Evolutionary conservation across 2,888 invertebrate genomes (phyloP), one percentile per base, ranked within the genome.

Genomic region (Morpho helenor): DNA sequence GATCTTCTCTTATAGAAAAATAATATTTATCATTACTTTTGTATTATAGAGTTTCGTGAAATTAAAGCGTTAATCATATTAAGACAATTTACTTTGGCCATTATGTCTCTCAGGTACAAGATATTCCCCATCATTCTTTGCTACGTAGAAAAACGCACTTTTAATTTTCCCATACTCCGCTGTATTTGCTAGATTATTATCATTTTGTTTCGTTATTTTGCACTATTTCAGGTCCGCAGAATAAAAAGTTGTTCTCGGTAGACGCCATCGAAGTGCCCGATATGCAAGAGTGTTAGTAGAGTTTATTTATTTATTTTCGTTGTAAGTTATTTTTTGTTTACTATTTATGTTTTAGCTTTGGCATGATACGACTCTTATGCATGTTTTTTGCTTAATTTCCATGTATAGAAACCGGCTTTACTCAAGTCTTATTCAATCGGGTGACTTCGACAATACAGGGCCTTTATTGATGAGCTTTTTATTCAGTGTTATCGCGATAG

Each of bases 221-320:
- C 68, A 73, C 69, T 73, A 73, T 91, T 91, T 66, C 90, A 90
- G 90, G 75, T 78, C 68, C 66, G 62, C 79, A 78, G 68, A 79
- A 64, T 79, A 87, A 72, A 84, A 84, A 78, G 66, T 72, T 78
- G 66, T 87, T 88, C 75, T 71, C 77, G 59, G 81, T 87, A 71
- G 86, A 90, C 54, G 80, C 80, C 76, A 81, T 88, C 62, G 89
- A 88, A 66, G 87, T 89, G 53, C 87, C 87, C 49, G 86, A 88
- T 70, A 82, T 90, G 82, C 88, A 88, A 71, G 85, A 89, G 74
- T 73, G 90, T 90, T 87, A 87, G 90, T 90, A 89, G 76, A 71
- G 66, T 67, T 67, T 68, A 61, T 68, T 63, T 66, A 64, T 70
- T 66, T 67, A 31, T 61, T 54, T 63, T 64, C 46, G 22, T 59